Conservation (phyloP, 2,888 invertebrate species). For the Parascotia fuliginaria region DNA sequence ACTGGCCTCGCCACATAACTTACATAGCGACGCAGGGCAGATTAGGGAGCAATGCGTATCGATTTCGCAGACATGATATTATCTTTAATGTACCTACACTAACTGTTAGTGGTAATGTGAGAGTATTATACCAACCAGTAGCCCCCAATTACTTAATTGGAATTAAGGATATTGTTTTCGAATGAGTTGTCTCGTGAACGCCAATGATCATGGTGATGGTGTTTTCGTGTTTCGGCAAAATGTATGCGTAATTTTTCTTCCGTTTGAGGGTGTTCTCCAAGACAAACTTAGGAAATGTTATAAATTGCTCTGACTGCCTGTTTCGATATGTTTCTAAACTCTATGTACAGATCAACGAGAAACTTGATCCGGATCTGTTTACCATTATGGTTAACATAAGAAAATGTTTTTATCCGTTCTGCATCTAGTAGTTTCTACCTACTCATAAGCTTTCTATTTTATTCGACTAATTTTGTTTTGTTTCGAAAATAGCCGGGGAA, state of each 20-base stretch:
- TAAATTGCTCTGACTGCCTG: not conserved
- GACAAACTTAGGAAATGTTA: not conserved
- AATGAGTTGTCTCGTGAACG: slow-evolving; percentile 29
- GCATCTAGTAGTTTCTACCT: slow-evolving; percentile 22
- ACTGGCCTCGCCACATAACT: slow-evolving; percentile 50
- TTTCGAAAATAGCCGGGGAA: slow-evolving; percentile 26
- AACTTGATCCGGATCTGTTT: slow-evolving; percentile 11
- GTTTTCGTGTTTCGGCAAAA: slow-evolving; percentile 6
- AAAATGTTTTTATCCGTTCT: slow-evolving; percentile 6
- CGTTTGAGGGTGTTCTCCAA: not conserved
- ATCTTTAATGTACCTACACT: slow-evolving; percentile 50
- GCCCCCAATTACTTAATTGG: slow-evolving; percentile 56
- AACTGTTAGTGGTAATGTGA: slow-evolving; percentile 28
- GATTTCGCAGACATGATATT: slow-evolving; percentile 49
- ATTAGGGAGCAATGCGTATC: slow-evolving; percentile 47
- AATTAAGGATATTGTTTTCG: slow-evolving; percentile 31
- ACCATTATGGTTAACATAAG: slow-evolving; percentile 1
- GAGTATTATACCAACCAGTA: slow-evolving; percentile 30
- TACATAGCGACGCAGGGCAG: slow-evolving; percentile 40
- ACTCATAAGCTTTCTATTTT: slow-evolving; percentile 23
- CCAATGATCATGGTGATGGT: slow-evolving; percentile 14
- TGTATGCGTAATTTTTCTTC: not conserved
- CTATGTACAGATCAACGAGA: not conserved
- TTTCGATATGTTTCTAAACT: not conserved
- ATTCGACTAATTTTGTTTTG: slow-evolving; percentile 19